Evolutionary conservation across 1,140 invertebrate species (phyloP), one percentile per base, ranked within the genome.

Genomic region (Anastatus disparis): DNA sequence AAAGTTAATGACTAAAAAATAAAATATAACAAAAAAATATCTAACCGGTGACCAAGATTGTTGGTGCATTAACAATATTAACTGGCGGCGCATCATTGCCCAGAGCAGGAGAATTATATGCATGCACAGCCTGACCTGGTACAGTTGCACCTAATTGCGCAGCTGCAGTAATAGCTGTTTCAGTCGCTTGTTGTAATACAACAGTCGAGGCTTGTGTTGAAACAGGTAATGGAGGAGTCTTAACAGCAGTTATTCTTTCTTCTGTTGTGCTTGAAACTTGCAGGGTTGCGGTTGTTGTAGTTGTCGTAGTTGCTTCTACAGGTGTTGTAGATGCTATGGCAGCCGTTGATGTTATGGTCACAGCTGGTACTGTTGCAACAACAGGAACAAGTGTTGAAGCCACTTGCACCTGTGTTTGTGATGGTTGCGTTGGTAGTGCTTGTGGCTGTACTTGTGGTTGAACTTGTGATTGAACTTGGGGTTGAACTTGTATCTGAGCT

Each of bases 211-310:
- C 10, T 0, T 44, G n/a, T 8, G 61, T 3, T 10, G 70, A 42
- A 20, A 42, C 67, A 26, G 84, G 83, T 7, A 85, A 68, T 0
- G 84, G 84, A 4, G 84, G 84, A 0, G 84, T 85, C 35, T 78
- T 81, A 8, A 74, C 75, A 20, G 55, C 26, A 0, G 76, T 70
- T 7, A 69, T 56, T 1, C 44, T 74, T 6, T 80, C 81, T 10
- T 79, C 76, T 13, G 53, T 64, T 2, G 53, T 52, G 24, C 12
- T 56, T 1, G 68, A 50, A 9, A 50, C 24, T 17, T 61, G 56
- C n/a, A 68, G n/a, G 1, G 8, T 46, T 13, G 26, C 22, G 9
- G 55, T 12, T 8, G n/a, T 8, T n/a, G 52, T 17, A 6, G 26
- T 20, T 17, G 29, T 29, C 7, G 27, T 20, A 6, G 50, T 22